Conservation (phyloP, 2,797 vertebrate species). For the Orientallactaga sibirica region DNA sequence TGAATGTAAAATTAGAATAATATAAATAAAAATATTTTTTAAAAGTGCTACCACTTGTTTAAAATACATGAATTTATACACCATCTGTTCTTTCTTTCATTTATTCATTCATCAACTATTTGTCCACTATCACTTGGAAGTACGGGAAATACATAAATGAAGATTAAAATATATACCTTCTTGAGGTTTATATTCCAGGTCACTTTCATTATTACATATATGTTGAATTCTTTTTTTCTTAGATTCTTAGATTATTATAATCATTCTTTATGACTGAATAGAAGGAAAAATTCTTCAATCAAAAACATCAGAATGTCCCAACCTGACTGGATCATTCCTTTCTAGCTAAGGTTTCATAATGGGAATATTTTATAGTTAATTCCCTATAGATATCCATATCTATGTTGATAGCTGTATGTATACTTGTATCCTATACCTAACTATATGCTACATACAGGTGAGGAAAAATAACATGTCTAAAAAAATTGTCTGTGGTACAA, state of each 20-base stretch:
- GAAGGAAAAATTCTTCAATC: neutral
- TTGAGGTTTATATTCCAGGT: neutral
- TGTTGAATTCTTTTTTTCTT: neutral
- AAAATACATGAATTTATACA: neutral
- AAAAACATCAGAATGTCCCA: neutral
- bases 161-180: neutral
- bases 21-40: neutral
- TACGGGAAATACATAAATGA: neutral
- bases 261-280: neutral
- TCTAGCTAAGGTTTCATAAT: neutral
- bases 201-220: neutral
- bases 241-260: slow-evolving; percentile 12
- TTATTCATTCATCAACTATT: neutral
- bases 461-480: neutral
- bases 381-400: neutral
- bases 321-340: neutral
- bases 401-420: neutral
- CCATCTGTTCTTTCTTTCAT: neutral
- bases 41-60: neutral
- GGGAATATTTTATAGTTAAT: neutral
- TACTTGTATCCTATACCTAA: neutral
- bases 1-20: too few relatives aligned
- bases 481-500: neutral
- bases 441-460: neutral
- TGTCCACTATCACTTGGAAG: neutral